Evolutionary conservation across 35 echinoderm and acorn worm species (phyloP), one percentile per base, ranked within the genome.

Genomic region (Ptychodera flava): DNA sequence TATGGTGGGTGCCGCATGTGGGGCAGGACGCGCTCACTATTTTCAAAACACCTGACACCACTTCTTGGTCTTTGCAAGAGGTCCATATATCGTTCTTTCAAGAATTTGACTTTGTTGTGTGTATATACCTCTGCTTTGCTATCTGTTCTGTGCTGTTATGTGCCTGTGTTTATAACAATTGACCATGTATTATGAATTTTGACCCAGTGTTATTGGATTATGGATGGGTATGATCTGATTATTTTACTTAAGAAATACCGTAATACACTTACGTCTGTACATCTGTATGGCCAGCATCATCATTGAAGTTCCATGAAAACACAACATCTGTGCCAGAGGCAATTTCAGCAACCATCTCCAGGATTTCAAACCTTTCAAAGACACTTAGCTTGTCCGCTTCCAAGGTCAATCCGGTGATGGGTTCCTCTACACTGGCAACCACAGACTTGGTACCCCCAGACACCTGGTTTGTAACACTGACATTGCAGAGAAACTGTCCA

Each of bases 301-400:
- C 96, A 77, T 82, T 36, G 80, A 99, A 99, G 32, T 94, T 37
- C 96, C 96, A 99, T 6, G 82, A 37, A 85, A 92, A 99, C 1
- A 85, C 28, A 30, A 99, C 80, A 28, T 93, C 91, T 30, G 78
- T 94, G 14, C 96, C 96, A 28, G 86, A 86, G 29, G 36, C 33
- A 31, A 94, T 87, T 0, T 85, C 80, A 28, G 96, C 93, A 30
- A 75, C 76, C 80, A 99, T 32, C 2, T 79, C 79, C 0, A 99
- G 83, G 29, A 87, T 77, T 6, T 85, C 80, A 16, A 52, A 76
- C 28, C 78, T 86, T 12, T 87, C 53, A 15, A 99, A 81, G 6
- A 99, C 35, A 35, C 85, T 78, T 1, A 80, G 38, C 37, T 83
- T 84, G 31, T 94, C 77, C 0, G 88, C 89, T 28, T 86, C 53